Evolutionary conservation across 2,113 vertebrate species (phyloP).

Genomic region (Elgaria multicarinata): DNA sequence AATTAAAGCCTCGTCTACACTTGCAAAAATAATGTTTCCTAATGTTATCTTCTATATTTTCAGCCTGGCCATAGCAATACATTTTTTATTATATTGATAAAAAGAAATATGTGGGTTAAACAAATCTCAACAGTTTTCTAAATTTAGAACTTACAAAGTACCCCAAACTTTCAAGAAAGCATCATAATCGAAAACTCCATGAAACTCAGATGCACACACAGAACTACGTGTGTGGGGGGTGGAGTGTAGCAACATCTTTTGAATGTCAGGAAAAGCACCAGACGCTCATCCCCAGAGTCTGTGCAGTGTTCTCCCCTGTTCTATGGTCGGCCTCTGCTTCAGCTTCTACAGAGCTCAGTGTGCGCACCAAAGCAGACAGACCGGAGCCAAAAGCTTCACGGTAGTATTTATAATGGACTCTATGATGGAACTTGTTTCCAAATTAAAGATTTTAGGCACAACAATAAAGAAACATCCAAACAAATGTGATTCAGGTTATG

Average conservation of each 20-base stretch:
- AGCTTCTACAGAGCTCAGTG: neutral
- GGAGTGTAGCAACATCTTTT: neutral
- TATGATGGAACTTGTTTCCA: conserved; percentile 20
- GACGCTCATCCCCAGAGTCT: no score
- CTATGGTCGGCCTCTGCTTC: neutral
- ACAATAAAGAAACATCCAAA: conserved; percentile 6
- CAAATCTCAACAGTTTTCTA: neutral
- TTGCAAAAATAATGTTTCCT: conserved; percentile 33
- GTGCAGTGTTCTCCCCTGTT: neutral
- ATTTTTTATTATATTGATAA: conserved; percentile 11
- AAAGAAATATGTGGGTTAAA: conserved; percentile 44
- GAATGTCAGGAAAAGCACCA: neutral
- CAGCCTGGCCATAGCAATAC: conserved; percentile 30
- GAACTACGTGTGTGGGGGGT: neutral
- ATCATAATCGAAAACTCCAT: neutral
- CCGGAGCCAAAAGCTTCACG: neutral
- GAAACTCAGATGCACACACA: neutral
- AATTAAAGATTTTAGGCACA: neutral
- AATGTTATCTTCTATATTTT: conserved; percentile 34
- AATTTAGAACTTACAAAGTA: conserved; percentile 6
- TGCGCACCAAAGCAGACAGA: neutral
- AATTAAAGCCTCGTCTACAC: conserved; percentile 45
- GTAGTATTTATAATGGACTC: conserved; percentile 8
- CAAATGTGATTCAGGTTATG: neutral
- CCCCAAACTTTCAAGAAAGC: conserved; percentile 1